Evolutionary conservation across 53 echinoderm and acorn worm species (phyloP).

Genomic region (Mesocentrotus franciscanus): DNA sequence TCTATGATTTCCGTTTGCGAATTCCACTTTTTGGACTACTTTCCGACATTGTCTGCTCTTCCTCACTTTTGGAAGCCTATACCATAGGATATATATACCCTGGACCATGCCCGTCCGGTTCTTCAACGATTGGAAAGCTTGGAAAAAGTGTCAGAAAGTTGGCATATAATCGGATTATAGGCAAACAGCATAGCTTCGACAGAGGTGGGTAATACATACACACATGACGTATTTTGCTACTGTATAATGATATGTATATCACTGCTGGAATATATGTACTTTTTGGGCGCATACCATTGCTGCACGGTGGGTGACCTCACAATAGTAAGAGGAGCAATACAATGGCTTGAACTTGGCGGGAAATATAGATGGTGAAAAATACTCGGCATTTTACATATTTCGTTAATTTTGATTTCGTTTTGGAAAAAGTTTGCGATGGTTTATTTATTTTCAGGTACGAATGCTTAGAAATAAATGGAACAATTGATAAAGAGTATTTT

Average conservation of each 20-base stretch:
- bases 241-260: constrained; percentile 57
- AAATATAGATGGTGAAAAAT: constrained; percentile 40
- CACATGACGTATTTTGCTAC: constrained; percentile 45
- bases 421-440: background rate
- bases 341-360: constrained; percentile 35
- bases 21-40: constrained; percentile 48
- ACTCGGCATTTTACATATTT: constrained; percentile 14
- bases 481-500: background rate
- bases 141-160: constrained; percentile 53
- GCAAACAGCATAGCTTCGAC: constrained; percentile 26
- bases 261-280: constrained; percentile 50
- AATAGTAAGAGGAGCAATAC: constrained; percentile 44
- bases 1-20: background rate
- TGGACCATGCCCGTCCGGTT: background rate
- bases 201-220: constrained; percentile 42
- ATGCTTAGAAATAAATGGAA: background rate
- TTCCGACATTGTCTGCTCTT: background rate
- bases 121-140: background rate
- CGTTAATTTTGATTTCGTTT: background rate
- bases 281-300: constrained; percentile 52
- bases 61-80: too few species aligned
- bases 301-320: constrained; percentile 53
- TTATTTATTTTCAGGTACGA: background rate
- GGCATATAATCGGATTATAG: constrained; percentile 38
- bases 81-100: constrained; percentile 16